Conservation (phyloP, 2,113 vertebrate species). For the Perognathus longimembris region DNA sequence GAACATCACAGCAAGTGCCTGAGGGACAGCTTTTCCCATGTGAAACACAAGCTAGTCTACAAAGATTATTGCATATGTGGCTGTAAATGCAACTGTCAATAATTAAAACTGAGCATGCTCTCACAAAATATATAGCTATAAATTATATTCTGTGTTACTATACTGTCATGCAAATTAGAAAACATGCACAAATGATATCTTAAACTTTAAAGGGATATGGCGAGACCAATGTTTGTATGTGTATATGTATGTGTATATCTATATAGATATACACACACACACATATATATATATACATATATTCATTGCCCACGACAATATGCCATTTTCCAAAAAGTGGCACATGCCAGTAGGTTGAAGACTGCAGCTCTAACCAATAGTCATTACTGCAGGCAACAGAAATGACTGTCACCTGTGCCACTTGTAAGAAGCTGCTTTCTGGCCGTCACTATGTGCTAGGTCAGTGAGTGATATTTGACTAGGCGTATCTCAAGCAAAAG, state of each 20-base stretch:
- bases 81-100: neutral
- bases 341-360: neutral
- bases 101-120: neutral
- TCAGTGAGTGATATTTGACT: neutral
- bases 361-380: neutral
- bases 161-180: neutral
- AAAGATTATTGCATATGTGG: neutral
- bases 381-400: neutral
- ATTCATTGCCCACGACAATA: neutral
- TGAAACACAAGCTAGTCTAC: neutral
- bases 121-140: neutral
- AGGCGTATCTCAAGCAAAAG: neutral
- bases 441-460: accelerated
- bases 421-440: neutral
- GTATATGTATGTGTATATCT: neutral
- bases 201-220: neutral
- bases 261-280: too few relatives aligned
- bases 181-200: neutral
- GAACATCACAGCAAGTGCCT: too few relatives aligned
- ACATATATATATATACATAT: too few relatives aligned
- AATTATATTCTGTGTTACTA: neutral
- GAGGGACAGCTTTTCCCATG: neutral
- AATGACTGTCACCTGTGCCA: neutral
- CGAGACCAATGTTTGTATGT: neutral
- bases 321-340: neutral